Percentiles rank a stretch among this genome's conserved stretches.
phyloP scores from a whole-genome alignment of 2,113 vertebrate genomes.

The Tonatia bakeri region DNA sequence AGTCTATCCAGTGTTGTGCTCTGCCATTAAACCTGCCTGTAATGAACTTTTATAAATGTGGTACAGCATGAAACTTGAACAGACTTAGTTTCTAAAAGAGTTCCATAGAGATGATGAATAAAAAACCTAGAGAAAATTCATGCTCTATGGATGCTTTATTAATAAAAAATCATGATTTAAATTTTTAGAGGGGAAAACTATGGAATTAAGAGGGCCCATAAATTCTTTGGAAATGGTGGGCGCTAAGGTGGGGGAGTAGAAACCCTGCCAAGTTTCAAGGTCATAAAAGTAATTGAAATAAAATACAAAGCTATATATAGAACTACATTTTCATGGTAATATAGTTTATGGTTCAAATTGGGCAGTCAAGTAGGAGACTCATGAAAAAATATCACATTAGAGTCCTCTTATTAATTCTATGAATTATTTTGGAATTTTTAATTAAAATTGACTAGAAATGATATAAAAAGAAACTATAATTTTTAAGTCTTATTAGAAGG shows the following conservation, averaged over 20 bases:
- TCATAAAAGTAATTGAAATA: constrained; percentile 54
- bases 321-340: constrained; percentile 35
- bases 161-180: constrained; percentile 55
- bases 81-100: constrained; percentile 66
- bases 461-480: not conserved
- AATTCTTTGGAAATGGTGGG: constrained; percentile 10
- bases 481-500: not conserved
- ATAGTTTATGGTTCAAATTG: constrained; percentile 31
- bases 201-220: constrained; percentile 19
- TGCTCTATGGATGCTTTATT: constrained; percentile 61
- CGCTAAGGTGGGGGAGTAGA: not conserved
- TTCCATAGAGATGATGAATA: constrained; percentile 30
- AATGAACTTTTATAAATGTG: constrained; percentile 77
- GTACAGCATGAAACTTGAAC: constrained; percentile 72
- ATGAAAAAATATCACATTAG: not conserved
- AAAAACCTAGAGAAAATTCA: constrained; percentile 43
- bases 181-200: not conserved
- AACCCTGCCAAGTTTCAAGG: constrained; percentile 67
- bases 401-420: constrained; percentile 25
- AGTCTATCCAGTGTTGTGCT: constrained; percentile 62
- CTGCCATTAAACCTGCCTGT: constrained; percentile 60
- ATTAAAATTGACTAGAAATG: constrained; percentile 21
- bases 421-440: not conserved
- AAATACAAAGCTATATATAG: not conserved
- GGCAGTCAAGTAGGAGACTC: not conserved